phyloP scores from a whole-genome alignment of 2,113 vertebrate genomes.

The human region GRCh38 chr15:38662501-38663000 shows the following conservation, averaged over 20 bases:
- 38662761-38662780: not conserved
- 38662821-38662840: slow-evolving; percentile 7
- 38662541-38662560: not conserved
- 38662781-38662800: not conserved
- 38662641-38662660: not conserved
- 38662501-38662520: not conserved
- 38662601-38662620: not conserved
- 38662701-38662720: not conserved
- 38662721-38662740: not conserved
- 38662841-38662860: not conserved
- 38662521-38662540: not conserved
- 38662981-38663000: not conserved
- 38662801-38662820: not conserved
- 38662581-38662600: not conserved
- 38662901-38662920: not conserved
- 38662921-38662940: not conserved
- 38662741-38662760: not conserved
- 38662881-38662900: not conserved
- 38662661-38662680: not conserved
- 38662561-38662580: slow-evolving; percentile 2
- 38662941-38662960: not conserved
- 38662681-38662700: not conserved
- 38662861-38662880: not conserved
- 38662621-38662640: not conserved
- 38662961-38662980: not conserved